These are phyloP conservation scores for Chalcosyrphus nemorum DNA, from an alignment of 2,888 invertebrate genomes.

Conservation along the genomic window DNA sequence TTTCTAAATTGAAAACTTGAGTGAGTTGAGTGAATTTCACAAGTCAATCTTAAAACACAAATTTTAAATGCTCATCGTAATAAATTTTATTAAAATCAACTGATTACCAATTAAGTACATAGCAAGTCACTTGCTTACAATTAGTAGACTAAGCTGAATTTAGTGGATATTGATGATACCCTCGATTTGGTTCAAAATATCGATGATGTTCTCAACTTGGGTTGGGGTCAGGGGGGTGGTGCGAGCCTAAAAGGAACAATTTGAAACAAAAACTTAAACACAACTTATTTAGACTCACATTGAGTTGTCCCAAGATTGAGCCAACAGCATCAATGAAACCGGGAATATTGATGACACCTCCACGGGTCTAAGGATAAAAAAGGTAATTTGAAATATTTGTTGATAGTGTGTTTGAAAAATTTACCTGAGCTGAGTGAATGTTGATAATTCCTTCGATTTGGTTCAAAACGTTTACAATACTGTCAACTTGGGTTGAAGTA, in stretches of 20 bases:
- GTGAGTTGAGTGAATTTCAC: too few species aligned
- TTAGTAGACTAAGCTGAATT: background rate
- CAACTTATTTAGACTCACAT: background rate
- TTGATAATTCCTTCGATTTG: constrained; percentile 32
- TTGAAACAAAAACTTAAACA: background rate
- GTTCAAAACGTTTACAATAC: background rate
- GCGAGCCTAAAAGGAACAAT: background rate
- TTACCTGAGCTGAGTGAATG: constrained; percentile 9
- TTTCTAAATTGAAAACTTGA: too few species aligned
- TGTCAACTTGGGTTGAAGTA: background rate
- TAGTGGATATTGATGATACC: background rate
- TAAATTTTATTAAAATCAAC: background rate
- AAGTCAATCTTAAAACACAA: background rate
- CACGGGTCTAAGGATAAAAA: background rate
- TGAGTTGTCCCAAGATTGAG: background rate
- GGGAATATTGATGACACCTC: background rate
- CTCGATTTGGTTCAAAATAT: background rate
- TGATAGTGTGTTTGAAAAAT: background rate
- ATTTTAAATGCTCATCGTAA: background rate
- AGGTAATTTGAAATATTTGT: background rate
- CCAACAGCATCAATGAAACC: background rate
- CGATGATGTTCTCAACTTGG: background rate
- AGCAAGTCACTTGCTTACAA: background rate
- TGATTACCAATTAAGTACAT: background rate
- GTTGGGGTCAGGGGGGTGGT: background rate